phyloP scores from a whole-genome alignment of 1,140 invertebrate species.

The Conus ventricosus region DNA sequence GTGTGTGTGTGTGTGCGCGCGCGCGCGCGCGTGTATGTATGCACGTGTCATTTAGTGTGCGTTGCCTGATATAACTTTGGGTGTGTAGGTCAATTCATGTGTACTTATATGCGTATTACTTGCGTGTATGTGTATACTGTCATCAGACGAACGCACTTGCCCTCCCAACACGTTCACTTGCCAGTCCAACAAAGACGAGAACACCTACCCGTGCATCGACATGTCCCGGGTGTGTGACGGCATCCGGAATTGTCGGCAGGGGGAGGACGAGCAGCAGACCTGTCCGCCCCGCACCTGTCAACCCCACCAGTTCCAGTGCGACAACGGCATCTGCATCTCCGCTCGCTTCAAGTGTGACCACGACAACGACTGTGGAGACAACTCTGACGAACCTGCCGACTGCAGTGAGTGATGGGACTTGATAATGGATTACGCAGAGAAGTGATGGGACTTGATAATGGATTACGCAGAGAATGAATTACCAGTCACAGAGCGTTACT shows the following conservation, averaged over 20 bases:
- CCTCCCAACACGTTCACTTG: constrained; percentile 63
- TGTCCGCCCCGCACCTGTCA: constrained; percentile 60
- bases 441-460: constrained; percentile 19
- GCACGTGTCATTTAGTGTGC: too few relatives aligned
- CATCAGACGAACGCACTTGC: constrained; percentile 57
- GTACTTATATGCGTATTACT: too few relatives aligned
- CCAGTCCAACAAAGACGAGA: constrained; percentile 80
- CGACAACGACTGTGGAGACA: constrained; percentile 67
- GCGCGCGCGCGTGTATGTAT: too few relatives aligned
- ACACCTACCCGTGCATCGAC: constrained; percentile 73
- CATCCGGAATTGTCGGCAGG: constrained; percentile 63
- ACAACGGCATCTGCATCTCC: constrained; percentile 64
- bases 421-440: background rate
- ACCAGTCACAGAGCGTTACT: too few relatives aligned
- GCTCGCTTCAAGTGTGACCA: constrained; percentile 64
- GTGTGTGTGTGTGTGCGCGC: too few relatives aligned
- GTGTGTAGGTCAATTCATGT: too few relatives aligned
- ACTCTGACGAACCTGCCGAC: constrained; percentile 63
- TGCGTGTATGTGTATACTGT: background rate
- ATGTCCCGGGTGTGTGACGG: constrained; percentile 71
- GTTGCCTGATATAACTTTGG: too few relatives aligned
- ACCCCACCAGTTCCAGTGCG: constrained; percentile 61
- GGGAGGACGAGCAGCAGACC: constrained; percentile 65
- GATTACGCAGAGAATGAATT: too few relatives aligned
- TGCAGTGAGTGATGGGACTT: constrained; percentile 57